Evolutionary conservation across 2,797 vertebrate genomes (phyloP).

Genomic region (Avahi laniger): DNA sequence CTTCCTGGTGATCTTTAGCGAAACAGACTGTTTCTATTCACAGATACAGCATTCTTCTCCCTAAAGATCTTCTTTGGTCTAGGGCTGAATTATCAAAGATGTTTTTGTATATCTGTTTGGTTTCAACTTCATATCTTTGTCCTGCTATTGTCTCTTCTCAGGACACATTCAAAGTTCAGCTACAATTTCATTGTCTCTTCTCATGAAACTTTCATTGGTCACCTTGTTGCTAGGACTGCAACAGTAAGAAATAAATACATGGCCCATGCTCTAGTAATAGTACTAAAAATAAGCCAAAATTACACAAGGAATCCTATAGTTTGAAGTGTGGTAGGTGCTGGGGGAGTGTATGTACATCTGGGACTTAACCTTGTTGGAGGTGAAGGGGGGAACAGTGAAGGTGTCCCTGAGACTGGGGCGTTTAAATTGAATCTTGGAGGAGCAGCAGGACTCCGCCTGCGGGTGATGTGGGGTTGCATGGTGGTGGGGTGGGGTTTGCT

Average conservation of each 20-base stretch:
- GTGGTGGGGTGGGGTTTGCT: not conserved
- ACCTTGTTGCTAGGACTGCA: not conserved
- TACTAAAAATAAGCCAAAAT: not conserved
- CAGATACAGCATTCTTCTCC: not conserved
- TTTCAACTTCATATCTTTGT: not conserved
- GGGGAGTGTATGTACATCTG: no score
- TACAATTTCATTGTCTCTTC: not conserved
- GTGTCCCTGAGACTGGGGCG: not conserved
- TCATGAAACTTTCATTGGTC: not conserved
- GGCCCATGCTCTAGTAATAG: not conserved
- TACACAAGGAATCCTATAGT: not conserved
- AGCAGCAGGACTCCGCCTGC: not conserved
- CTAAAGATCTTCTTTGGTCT: not conserved
- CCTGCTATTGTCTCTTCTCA: not conserved
- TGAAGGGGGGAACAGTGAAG: fast-evolving
- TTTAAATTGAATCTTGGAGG: not conserved
- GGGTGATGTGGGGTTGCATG: not conserved
- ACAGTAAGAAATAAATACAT: not conserved
- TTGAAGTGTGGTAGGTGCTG: not conserved
- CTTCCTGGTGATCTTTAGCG: not conserved
- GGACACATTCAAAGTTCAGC: not conserved
- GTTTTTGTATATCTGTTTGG: no score
- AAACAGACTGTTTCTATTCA: not conserved
- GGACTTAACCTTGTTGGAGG: no score
- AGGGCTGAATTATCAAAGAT: not conserved